Percentiles rank a stretch among this genome's conserved stretches.
Evolutionary conservation across 2,797 vertebrate genomes (phyloP).

Genomic region (Rhinella marina): DNA sequence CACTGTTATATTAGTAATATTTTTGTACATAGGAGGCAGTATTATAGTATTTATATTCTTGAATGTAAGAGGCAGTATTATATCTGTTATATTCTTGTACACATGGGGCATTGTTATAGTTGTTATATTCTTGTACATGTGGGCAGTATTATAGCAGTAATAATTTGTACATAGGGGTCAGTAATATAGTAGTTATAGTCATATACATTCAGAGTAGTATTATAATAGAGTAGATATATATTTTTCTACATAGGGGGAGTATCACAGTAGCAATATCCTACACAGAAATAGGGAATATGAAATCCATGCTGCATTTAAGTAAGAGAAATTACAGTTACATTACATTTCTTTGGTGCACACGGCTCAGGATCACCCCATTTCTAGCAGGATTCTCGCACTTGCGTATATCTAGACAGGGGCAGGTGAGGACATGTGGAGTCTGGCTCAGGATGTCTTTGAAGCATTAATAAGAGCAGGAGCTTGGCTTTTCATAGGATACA

Average conservation of each 20-base stretch:
- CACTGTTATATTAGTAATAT: neutral
- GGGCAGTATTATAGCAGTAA: slow-evolving; percentile 1
- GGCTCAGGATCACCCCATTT: no score
- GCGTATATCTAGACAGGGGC: no score
- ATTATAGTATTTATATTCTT: neutral
- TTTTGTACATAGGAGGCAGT: neutral
- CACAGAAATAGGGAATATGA: no score
- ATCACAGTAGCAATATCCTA: neutral
- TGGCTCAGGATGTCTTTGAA: no score
- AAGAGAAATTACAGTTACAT: no score
- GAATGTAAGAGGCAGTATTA: neutral
- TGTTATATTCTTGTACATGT: neutral
- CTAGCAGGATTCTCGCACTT: no score
- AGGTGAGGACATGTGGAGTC: no score
- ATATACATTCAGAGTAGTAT: neutral
- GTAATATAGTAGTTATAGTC: neutral
- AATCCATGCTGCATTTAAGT: no score
- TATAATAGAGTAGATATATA: neutral
- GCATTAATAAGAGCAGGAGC: no score
- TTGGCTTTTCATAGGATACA: no score
- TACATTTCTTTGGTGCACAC: no score
- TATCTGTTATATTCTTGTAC: neutral
- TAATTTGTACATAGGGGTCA: neutral
- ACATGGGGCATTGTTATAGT: neutral
- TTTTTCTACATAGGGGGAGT: neutral